Base-by-base conservation (phyloP, 2,888 invertebrate genomes). In the Holacanthella duospinosa region DNA sequence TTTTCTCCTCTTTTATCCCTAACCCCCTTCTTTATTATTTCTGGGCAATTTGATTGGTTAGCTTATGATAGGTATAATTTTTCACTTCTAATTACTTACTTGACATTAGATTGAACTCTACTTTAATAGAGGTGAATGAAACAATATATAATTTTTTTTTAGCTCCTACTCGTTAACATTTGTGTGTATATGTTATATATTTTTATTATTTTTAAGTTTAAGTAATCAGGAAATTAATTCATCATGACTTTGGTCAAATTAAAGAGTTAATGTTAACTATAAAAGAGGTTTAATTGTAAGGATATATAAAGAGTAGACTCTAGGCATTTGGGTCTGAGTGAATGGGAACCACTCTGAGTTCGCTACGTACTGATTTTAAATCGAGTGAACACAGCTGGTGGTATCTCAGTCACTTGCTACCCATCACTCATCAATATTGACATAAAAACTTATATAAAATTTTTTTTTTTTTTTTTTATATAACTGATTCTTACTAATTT, bases 311-410 rank as follows among this genome's bases (percentile, higher is more conserved):
- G 48, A n/a, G 19, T 48, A 21, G 16, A n/a, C 9, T 12, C 16
- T 25, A 43, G 27, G 57, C 59, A 43, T 63, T 65, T 71, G 76
- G 79, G 81, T 81, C 80, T 79, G 83, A 84, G 85, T 85, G 82
- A 82, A 87, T 86, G 93, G 93, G 92, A 89, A 87, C 92, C 93
- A 90, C 91, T 87, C 91, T 92, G 93, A 87, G 93, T 89, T 93
- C 88, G 85, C 93, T 89, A 85, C 86, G 84, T 81, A 68, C 79
- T 79, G 60, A 69, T 78, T 79, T 79, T 80, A 80, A 81, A 76
- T 76, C 77, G 83, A 88, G 91, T 92, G 92, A 93, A 93, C 92
- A 92, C 92, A 93, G 92, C 92, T 92, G 92, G 92, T 92, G 92
- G 92, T 93, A 92, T 92, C 92, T 91, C 92, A 92, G 90, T 90